Evolutionary conservation across 2,888 invertebrate species (phyloP).

Genomic region (Xestia xanthographa): DNA sequence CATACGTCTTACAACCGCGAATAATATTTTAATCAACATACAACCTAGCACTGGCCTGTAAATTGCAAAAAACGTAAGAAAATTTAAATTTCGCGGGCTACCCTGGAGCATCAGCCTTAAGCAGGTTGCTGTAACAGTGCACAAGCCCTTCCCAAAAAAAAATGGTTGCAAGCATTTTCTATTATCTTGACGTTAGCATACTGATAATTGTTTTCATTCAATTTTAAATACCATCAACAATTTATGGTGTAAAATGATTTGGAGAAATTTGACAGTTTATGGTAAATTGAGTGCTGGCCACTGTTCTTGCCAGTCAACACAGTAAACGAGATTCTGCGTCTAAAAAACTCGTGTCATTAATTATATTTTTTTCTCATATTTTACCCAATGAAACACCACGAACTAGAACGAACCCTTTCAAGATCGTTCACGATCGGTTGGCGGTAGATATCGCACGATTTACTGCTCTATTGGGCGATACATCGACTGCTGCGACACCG

Average conservation of each 20-base stretch:
- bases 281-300: no score
- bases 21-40: no score
- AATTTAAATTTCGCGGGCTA: no score
- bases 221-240: no score
- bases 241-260: no score
- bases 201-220: no score
- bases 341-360: not conserved
- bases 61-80: no score
- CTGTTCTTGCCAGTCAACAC: not conserved
- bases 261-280: no score
- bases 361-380: not conserved
- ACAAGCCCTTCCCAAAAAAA: not conserved
- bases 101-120: no score
- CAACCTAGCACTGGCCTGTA: no score
- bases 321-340: not conserved
- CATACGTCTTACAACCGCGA: no score
- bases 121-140: not conserved
- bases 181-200: not conserved
- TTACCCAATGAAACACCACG: slow-evolving; percentile 3
- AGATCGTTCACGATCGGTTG: slow-evolving; percentile 75
- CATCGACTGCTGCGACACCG: slow-evolving; percentile 74
- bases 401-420: slow-evolving; percentile 25
- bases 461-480: slow-evolving; percentile 79
- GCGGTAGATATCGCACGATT: slow-evolving; percentile 75
- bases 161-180: not conserved